phyloP scores from a whole-genome alignment of 2,797 vertebrate genomes.

The Coranthus polyacanthus region DNA sequence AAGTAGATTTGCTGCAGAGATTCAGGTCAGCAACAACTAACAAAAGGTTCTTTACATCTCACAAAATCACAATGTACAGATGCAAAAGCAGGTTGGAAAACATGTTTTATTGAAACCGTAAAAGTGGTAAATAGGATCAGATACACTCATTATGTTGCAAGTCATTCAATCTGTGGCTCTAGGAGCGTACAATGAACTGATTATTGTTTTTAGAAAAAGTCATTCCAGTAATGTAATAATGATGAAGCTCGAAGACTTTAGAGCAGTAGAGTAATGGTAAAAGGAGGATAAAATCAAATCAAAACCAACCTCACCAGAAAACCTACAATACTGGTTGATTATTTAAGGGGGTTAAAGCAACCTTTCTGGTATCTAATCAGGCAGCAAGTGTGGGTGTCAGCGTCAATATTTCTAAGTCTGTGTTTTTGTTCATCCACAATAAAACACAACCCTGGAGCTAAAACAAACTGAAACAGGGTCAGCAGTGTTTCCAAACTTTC shows the following conservation, averaged over 20 bases:
- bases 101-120: constrained; percentile 12
- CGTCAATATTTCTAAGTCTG: too few species aligned
- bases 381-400: too few species aligned
- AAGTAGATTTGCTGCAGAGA: constrained; percentile 68
- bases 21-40: constrained; percentile 72
- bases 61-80: constrained; percentile 40
- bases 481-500: too few species aligned
- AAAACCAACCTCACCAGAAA: too few species aligned
- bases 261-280: not conserved
- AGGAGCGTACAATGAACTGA: not conserved
- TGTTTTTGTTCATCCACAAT: too few species aligned
- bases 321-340: too few species aligned
- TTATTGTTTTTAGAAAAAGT: constrained; percentile 25
- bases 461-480: too few species aligned
- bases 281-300: constrained; percentile 10
- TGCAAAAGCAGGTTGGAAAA: constrained; percentile 46
- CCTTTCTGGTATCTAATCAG: too few species aligned
- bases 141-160: constrained; percentile 28
- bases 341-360: too few species aligned
- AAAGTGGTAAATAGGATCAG: constrained; percentile 32
- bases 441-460: too few species aligned
- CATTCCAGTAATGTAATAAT: constrained; percentile 21
- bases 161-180: constrained; percentile 30
- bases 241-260: constrained; percentile 2
- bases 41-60: constrained; percentile 25